Evolutionary conservation across 1,140 invertebrate genomes (phyloP).

Genomic region (Steinernema khuongi): DNA sequence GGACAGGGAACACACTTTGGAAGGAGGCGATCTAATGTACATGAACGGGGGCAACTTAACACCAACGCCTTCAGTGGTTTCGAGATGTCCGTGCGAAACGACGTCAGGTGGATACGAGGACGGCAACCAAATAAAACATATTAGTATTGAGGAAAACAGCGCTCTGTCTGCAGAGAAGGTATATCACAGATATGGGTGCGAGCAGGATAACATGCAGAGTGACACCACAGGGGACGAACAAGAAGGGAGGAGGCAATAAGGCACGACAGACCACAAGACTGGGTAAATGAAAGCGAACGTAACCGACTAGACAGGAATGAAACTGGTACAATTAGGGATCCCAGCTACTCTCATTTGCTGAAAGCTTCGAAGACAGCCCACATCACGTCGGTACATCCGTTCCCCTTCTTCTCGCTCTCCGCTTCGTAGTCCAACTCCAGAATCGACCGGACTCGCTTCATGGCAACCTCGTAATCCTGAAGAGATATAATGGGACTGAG

Average conservation of each 20-base stretch:
- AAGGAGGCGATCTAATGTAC: too few species aligned
- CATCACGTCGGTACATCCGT: conserved; percentile 70
- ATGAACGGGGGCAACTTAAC: too few species aligned
- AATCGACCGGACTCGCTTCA: conserved; percentile 87
- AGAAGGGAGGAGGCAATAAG: background rate
- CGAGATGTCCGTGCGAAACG: background rate
- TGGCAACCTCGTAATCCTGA: conserved; percentile 96
- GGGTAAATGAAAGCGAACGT: background rate
- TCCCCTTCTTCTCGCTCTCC: conserved; percentile 51
- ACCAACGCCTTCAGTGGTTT: too few species aligned
- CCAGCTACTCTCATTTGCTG: conserved; percentile 71
- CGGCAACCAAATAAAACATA: too few species aligned
- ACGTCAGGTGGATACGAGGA: too few species aligned
- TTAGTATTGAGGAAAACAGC: too few species aligned
- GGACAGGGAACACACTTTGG: too few species aligned
- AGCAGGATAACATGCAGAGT: too few species aligned
- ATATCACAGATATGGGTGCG: background rate
- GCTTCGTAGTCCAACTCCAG: conserved; percentile 89
- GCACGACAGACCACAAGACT: background rate
- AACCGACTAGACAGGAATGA: background rate
- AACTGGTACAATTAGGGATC: background rate
- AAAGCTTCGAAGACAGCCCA: conserved; percentile 98
- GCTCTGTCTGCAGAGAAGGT: too few species aligned
- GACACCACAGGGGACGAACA: too few species aligned
- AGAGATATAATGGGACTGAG: conserved; percentile 64